These are phyloP conservation scores for Trinorchestia longiramus DNA, from an alignment of 1,140 invertebrate genomes.

Conservation along the genomic window DNA sequence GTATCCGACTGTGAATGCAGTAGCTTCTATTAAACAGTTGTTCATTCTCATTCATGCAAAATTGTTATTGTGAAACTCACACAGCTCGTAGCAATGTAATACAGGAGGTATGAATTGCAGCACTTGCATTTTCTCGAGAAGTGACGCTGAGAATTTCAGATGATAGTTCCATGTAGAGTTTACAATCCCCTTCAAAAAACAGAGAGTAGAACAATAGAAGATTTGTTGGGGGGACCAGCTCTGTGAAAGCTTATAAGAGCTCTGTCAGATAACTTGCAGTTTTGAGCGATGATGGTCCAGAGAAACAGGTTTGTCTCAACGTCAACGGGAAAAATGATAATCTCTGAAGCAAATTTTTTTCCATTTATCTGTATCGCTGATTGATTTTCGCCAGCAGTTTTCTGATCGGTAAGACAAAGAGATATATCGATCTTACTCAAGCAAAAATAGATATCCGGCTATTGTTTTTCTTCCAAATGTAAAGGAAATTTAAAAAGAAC, in stretches of 20 bases:
- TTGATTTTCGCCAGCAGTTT: background rate
- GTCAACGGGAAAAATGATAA: background rate
- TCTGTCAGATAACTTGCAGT: background rate
- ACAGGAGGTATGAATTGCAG: background rate
- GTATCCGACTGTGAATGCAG: no score
- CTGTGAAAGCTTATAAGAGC: background rate
- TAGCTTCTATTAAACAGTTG: no score
- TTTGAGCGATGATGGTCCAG: background rate
- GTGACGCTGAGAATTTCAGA: background rate
- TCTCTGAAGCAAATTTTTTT: background rate
- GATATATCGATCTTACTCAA: background rate
- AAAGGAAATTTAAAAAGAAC: background rate
- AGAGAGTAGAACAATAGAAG: background rate
- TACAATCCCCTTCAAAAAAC: background rate
- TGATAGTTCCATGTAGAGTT: background rate
- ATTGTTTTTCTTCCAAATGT: background rate
- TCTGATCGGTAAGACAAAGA: background rate
- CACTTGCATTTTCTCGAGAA: background rate
- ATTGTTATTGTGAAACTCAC: background rate
- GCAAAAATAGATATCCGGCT: background rate
- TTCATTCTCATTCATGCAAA: no score
- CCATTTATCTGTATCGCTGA: background rate
- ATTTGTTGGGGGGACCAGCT: background rate
- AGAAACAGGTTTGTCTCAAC: background rate
- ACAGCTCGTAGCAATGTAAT: background rate